phyloP scores from a whole-genome alignment of 2,113 vertebrate genomes.

The Pseudopipra pipra region DNA sequence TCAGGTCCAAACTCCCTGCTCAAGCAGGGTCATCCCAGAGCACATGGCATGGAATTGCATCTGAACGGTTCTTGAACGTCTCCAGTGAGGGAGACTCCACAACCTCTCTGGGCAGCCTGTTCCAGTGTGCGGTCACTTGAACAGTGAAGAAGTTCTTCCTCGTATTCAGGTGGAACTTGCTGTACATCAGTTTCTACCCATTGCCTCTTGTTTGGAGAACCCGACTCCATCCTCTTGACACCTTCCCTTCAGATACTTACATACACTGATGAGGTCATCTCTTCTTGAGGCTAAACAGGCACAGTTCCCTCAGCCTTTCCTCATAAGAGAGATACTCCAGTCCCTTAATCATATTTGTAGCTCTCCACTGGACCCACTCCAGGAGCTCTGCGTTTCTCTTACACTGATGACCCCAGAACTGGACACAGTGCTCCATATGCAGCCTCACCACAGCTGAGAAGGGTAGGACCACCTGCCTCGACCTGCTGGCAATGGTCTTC shows the following conservation, averaged over 20 bases:
- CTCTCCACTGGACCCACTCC: neutral
- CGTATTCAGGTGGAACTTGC: neutral
- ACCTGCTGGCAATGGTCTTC: neutral
- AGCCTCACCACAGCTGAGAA: neutral
- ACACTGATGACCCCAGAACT: neutral
- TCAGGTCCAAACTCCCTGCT: neutral
- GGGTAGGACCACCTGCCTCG: neutral
- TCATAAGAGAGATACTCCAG: neutral
- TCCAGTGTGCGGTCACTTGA: neutral
- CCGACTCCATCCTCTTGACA: neutral
- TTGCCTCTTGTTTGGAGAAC: neutral
- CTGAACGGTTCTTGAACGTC: rapidly evolving
- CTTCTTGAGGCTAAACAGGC: neutral
- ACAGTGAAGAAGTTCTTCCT: neutral
- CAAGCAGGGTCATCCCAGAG: neutral
- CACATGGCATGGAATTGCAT: neutral
- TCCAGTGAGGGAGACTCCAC: neutral
- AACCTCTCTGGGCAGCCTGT: neutral
- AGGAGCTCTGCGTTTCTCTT: neutral
- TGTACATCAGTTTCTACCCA: neutral
- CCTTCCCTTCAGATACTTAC: neutral
- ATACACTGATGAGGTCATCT: neutral
- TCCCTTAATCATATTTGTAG: neutral
- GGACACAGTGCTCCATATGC: neutral
- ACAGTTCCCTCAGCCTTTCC: neutral